Conservation (phyloP, 1,140 invertebrate genomes). For the Drosophila lacteicornis region DNA sequence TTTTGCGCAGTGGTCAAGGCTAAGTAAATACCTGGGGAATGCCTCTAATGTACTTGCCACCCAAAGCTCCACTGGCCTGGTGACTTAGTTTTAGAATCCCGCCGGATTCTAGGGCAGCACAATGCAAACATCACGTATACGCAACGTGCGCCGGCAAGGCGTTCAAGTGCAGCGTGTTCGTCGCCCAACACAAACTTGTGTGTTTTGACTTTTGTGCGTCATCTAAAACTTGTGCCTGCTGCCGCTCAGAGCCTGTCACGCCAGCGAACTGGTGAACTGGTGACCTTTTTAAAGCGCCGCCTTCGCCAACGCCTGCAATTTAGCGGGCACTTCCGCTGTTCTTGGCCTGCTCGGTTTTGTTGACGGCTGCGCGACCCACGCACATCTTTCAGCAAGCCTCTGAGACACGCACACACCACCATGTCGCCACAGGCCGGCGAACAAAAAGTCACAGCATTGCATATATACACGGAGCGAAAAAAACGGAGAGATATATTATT, state of each 20-base stretch:
- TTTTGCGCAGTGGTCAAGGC: slow-evolving; percentile 41
- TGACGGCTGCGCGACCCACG: slow-evolving; percentile 7
- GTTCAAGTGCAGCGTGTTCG: slow-evolving; percentile 41
- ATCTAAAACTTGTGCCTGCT: slow-evolving; percentile 35
- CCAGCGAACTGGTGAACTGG: slow-evolving; percentile 61
- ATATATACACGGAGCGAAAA: slow-evolving; percentile 3
- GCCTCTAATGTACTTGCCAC: neutral
- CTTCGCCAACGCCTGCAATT: slow-evolving; percentile 41
- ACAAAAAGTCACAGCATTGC: slow-evolving; percentile 2
- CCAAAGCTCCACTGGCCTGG: slow-evolving; percentile 4
- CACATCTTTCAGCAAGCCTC: slow-evolving; percentile 5
- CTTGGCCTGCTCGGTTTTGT: neutral
- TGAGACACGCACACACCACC: neutral
- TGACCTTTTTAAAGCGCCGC: slow-evolving; percentile 54
- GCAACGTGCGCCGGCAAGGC: slow-evolving; percentile 49
- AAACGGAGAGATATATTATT: neutral
- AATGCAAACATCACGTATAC: slow-evolving; percentile 63
- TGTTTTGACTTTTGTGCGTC: slow-evolving; percentile 13
- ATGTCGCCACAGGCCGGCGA: neutral
- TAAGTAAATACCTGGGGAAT: slow-evolving; percentile 33
- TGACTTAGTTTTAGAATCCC: slow-evolving; percentile 11
- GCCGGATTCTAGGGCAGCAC: slow-evolving; percentile 22
- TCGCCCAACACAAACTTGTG: slow-evolving; percentile 3
- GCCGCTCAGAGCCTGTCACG: slow-evolving; percentile 22
- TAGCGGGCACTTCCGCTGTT: slow-evolving; percentile 50